Evolutionary conservation across 2,797 vertebrate genomes (phyloP).

Genomic region (Myoxocephalus aenaeus): DNA sequence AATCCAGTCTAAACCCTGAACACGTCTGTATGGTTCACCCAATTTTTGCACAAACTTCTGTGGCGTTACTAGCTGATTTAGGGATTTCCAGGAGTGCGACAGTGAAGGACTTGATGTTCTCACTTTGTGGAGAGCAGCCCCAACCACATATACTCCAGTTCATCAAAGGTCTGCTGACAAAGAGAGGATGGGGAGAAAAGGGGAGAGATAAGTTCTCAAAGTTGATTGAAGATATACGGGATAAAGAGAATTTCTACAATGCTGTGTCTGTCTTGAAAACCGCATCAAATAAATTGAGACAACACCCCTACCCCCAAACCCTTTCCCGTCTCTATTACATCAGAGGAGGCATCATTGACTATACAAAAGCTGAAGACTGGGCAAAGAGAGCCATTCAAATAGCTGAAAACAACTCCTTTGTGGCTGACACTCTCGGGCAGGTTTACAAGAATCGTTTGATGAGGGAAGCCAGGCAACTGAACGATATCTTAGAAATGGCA

Average conservation of each 20-base stretch:
- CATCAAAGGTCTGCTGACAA: slow-evolving; percentile 46
- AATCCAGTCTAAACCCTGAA: accelerated
- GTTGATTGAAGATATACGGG: slow-evolving; percentile 3
- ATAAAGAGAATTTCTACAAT: accelerated
- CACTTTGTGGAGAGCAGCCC: not conserved
- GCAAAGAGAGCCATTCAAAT: slow-evolving; percentile 9
- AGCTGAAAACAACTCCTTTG: slow-evolving; percentile 39
- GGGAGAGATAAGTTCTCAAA: slow-evolving; percentile 21
- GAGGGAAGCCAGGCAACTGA: accelerated
- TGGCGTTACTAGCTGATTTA: accelerated
- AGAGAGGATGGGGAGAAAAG: not conserved
- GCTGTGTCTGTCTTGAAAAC: not conserved
- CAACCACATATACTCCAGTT: not conserved
- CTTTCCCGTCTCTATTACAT: slow-evolving; percentile 41
- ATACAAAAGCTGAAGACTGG: slow-evolving; percentile 4
- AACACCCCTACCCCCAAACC: not conserved
- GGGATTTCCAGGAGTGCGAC: not conserved
- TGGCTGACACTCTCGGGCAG: slow-evolving; percentile 59
- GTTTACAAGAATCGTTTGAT: slow-evolving; percentile 39
- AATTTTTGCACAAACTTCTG: accelerated
- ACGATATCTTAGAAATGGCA: accelerated
- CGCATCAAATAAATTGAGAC: not conserved
- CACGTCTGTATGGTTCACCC: accelerated
- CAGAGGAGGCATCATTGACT: accelerated
- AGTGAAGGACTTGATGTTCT: accelerated